A percentile compares a stretch with the other conserved stretches of the same genome.
Evolutionary conservation across 2,113 vertebrate species (phyloP).

Genomic region (Xiphophorus hellerii): DNA sequence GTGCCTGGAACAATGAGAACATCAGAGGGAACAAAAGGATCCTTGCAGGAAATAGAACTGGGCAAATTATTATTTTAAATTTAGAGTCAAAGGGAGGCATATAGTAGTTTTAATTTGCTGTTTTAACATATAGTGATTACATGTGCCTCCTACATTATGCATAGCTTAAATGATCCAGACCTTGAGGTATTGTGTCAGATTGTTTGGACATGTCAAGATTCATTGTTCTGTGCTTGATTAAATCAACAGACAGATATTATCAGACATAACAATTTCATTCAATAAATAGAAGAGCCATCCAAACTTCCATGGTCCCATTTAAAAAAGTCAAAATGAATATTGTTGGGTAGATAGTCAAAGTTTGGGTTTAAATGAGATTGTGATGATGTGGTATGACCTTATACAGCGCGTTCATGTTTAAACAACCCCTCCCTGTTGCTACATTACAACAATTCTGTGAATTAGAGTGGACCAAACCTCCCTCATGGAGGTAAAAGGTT

Average conservation of each 20-base stretch:
- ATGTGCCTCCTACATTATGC: neutral
- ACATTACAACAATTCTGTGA: neutral
- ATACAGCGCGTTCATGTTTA: too few relatives aligned
- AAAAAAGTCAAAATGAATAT: too few relatives aligned
- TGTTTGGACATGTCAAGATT: neutral
- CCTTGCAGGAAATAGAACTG: conserved; percentile 48
- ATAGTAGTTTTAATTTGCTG: neutral
- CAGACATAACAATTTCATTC: too few relatives aligned
- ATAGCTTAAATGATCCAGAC: conserved; percentile 5
- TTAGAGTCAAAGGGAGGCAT: neutral
- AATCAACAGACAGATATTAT: too few relatives aligned
- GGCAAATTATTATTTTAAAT: conserved; percentile 37
- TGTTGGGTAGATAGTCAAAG: too few relatives aligned
- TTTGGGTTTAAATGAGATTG: too few relatives aligned
- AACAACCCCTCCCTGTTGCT: neutral
- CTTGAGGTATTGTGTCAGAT: conserved; percentile 7
- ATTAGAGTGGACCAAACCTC: neutral
- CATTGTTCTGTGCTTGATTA: neutral
- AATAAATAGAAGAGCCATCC: too few relatives aligned
- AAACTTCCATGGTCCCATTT: too few relatives aligned
- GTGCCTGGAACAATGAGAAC: conserved; percentile 57
- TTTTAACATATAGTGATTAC: neutral
- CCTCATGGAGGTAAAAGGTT: neutral
- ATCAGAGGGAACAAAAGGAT: conserved; percentile 39
- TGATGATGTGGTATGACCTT: too few relatives aligned